phyloP scores from a whole-genome alignment of 2,888 invertebrate species.

The Dicycla oo region DNA sequence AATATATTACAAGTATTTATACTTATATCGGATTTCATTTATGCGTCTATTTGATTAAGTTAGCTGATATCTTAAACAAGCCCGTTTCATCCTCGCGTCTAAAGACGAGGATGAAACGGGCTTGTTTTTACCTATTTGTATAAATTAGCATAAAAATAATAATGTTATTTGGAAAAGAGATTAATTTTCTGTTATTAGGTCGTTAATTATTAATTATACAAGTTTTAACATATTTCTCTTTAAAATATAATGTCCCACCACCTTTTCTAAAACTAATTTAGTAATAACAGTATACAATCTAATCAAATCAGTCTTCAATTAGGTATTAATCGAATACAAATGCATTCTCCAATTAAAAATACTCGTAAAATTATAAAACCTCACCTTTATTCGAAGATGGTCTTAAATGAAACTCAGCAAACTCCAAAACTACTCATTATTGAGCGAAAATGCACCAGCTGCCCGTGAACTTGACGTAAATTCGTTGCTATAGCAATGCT shows the following conservation, averaged over 20 bases:
- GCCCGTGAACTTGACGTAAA: constrained; percentile 88
- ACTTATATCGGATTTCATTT: constrained; percentile 18
- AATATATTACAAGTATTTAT: background rate
- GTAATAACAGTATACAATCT: background rate
- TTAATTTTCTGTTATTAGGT: background rate
- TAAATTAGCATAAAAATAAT: background rate
- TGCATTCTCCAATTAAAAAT: constrained; percentile 14
- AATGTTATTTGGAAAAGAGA: background rate
- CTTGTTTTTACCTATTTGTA: constrained; percentile 5
- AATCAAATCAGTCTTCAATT: constrained; percentile 26
- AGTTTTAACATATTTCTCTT: background rate
- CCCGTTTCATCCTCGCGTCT: no score
- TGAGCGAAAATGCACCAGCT: constrained; percentile 88
- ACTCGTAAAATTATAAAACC: constrained; percentile 25
- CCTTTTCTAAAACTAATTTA: background rate
- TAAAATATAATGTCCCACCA: background rate
- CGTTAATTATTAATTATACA: background rate
- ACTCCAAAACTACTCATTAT: constrained; percentile 80
- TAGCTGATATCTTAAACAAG: no score
- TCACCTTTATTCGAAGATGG: constrained; percentile 60
- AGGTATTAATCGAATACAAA: constrained; percentile 35
- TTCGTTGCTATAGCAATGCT: constrained; percentile 86
- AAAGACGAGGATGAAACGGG: constrained; percentile 28
- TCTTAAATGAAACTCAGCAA: constrained; percentile 64
- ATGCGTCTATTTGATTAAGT: constrained; percentile 42